Percentiles rank a stretch among this genome's conserved stretches.
Conservation (phyloP, 1,140 invertebrate species). For the Vanessa tameamea region DNA sequence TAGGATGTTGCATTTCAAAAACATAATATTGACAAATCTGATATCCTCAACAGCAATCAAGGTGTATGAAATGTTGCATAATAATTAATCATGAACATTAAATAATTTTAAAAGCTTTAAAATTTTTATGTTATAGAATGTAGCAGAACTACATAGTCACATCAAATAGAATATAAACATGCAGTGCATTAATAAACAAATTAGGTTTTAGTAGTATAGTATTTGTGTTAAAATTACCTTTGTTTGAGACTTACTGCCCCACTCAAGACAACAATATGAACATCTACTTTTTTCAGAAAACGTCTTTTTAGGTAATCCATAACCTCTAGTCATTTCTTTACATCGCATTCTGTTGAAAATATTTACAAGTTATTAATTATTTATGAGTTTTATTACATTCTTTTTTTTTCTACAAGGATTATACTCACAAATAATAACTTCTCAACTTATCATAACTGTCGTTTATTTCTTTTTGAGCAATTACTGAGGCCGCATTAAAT, state of each 20-base stretch:
- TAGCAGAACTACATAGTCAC: too few species aligned
- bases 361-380: constrained; percentile 14
- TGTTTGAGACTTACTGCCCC: constrained; percentile 45
- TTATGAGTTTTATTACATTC: neutral
- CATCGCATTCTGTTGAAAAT: constrained; percentile 57
- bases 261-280: constrained; percentile 61
- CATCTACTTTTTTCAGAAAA: constrained; percentile 60
- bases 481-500: constrained; percentile 51
- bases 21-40: neutral
- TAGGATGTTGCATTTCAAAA: neutral
- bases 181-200: too few species aligned
- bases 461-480: constrained; percentile 38
- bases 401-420: constrained; percentile 1
- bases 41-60: too few species aligned
- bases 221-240: constrained; percentile 40
- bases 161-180: too few species aligned
- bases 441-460: constrained; percentile 46
- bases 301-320: constrained; percentile 55
- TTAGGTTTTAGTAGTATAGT: too few species aligned
- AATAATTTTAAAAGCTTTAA: too few species aligned
- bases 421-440: constrained; percentile 70
- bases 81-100: too few species aligned
- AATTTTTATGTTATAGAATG: too few species aligned
- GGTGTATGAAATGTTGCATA: too few species aligned
- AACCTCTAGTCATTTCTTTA: constrained; percentile 50